Percentiles rank a stretch among this genome's conserved stretches.
phyloP scores from a whole-genome alignment of 2,888 invertebrate species.

The Panopea generosa region DNA sequence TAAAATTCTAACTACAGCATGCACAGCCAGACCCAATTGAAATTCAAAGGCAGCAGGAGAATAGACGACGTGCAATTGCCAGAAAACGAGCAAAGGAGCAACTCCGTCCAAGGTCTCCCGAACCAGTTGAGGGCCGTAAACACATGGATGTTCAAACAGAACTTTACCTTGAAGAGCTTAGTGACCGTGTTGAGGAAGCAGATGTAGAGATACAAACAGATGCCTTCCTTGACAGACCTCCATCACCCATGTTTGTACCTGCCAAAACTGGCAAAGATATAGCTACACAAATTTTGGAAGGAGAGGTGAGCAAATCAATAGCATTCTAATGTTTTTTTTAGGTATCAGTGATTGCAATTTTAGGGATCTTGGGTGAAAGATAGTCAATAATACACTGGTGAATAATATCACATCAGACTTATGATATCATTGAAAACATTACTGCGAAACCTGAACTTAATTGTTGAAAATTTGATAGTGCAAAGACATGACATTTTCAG shows the following conservation, averaged over 20 bases:
- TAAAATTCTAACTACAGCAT: no score
- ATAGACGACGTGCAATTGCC: constrained; percentile 91
- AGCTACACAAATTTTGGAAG: constrained; percentile 94
- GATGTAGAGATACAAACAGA: constrained; percentile 95
- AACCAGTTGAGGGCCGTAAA: constrained; percentile 92
- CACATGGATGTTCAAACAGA: constrained; percentile 97
- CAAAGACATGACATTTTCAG: no score
- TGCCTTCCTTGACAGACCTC: constrained; percentile 92
- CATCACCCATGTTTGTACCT: constrained; percentile 91
- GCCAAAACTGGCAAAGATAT: constrained; percentile 93
- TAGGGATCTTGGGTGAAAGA: no score
- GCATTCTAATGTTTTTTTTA: not conserved
- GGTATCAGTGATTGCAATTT: no score
- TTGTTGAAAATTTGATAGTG: no score
- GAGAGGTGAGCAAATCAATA: constrained; percentile 89
- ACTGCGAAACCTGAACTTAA: no score
- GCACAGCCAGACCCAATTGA: constrained; percentile 87
- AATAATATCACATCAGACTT: no score
- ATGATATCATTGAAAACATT: no score
- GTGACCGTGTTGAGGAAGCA: constrained; percentile 87
- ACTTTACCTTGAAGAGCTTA: constrained; percentile 93
- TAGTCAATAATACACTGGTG: no score
- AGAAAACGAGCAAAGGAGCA: constrained; percentile 90
- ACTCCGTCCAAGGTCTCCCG: constrained; percentile 89
- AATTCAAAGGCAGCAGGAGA: constrained; percentile 87